Evolutionary conservation across 2,888 invertebrate species (phyloP).

Genomic region (Parascotia fuliginaria): DNA sequence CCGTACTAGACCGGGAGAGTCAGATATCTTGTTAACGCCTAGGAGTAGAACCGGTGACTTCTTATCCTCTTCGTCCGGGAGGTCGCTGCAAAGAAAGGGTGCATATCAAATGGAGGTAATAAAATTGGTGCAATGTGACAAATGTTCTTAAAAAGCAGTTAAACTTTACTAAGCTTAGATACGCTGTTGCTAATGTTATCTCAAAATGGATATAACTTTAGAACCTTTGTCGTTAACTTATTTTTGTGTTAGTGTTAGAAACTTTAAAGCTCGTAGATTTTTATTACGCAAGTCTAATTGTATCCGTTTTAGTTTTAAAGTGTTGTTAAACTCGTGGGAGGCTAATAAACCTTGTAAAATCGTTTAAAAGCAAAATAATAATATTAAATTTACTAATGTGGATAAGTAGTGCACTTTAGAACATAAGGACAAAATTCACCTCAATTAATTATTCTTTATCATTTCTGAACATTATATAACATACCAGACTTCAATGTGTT

Average conservation of each 20-base stretch:
- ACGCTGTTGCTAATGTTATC: neutral
- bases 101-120: conserved; percentile 25
- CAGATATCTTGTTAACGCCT: conserved; percentile 86
- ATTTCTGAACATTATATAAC: no score
- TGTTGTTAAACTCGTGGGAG: neutral
- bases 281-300: conserved; percentile 1
- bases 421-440: no score
- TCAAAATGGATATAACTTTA: neutral
- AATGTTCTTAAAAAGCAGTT: conserved; percentile 15
- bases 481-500: no score
- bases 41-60: conserved; percentile 86
- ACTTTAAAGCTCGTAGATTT: neutral
- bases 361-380: neutral
- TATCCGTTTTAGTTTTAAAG: neutral
- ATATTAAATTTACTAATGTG: neutral
- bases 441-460: no score
- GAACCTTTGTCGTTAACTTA: conserved; percentile 14
- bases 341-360: neutral
- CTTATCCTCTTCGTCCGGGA: conserved; percentile 86
- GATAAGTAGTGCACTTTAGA: neutral
- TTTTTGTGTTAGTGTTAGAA: neutral
- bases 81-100: conserved; percentile 80
- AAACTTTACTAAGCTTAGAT: neutral
- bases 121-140: neutral
- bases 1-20: conserved; percentile 73